Evolutionary conservation across 1,140 invertebrate genomes (phyloP), one percentile per base, ranked within the genome.

Genomic region (Hylaeus volcanicus): DNA sequence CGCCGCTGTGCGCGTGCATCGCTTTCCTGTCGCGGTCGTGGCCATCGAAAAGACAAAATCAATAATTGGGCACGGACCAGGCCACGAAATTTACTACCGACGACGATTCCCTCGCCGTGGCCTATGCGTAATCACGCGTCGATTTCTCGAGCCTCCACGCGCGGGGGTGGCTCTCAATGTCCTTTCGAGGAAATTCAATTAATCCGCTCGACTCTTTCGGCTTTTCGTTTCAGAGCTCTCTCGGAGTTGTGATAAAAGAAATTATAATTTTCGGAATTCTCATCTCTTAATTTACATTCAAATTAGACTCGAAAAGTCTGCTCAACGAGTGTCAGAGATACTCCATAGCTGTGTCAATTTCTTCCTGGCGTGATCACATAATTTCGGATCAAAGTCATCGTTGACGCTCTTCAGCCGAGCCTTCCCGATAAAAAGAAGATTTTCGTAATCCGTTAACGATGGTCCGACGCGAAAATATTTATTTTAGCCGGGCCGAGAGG

Each of bases 1-100:
- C 64, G 53, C 69, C 26, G 56, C 58, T 64, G 75, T 69, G 84
- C 74, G 69, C 51, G 64, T 75, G 77, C 71, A 63, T 58, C 64
- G 84, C 60, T 60, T 64, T 68, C 74, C 60, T 68, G 71, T 78
- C 72, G 79, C 74, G 64, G 51, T 56, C 74, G 79, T 77, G 77
- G 68, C 64, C 87, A 84, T 82, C 77, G 85, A 83, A 86, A 87
- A 83, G 88, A 86, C 87, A 89, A 89, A 89, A 89, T 89, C 88
- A 88, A 89, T 89, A 89, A 87, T 84, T 71, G 82, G 74, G 77
- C 83, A 80, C 69, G 77, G 69, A 75, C 83, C 74, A 51, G 37
- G 79, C 75, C 79, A 51, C 84, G 58, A 78, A 86, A 88, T 81
- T 71, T 83, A 51, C 68, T 74, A 48, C 39, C 61, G 39, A 12